Evolutionary conservation across 2,888 invertebrate species (phyloP).

Genomic region (Zhuqinia jingwanae): DNA sequence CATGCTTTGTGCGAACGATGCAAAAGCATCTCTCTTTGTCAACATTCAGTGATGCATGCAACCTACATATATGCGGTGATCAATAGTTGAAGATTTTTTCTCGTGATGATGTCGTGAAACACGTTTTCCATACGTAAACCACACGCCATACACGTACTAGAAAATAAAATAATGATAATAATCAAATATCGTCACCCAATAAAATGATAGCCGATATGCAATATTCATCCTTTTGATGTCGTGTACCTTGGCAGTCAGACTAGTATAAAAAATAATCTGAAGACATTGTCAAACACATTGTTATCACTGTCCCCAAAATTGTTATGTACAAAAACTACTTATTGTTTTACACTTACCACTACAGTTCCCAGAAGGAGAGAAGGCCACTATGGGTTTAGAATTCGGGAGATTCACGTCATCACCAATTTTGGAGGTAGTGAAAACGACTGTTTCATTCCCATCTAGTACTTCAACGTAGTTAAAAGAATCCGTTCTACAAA

Average conservation of each 20-base stretch:
- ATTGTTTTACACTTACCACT: constrained; percentile 73
- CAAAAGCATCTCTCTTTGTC: too few relatives aligned
- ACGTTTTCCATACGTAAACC: too few relatives aligned
- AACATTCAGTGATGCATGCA: too few relatives aligned
- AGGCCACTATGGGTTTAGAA: constrained; percentile 78
- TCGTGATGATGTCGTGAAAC: too few relatives aligned
- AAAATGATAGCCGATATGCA: background rate
- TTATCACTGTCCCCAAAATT: background rate
- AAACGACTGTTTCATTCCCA: constrained; percentile 74
- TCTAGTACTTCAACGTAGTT: constrained; percentile 78
- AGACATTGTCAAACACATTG: background rate
- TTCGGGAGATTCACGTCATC: constrained; percentile 78
- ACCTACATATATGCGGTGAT: too few relatives aligned
- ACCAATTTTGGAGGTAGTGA: constrained; percentile 75
- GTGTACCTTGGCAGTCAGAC: too few relatives aligned
- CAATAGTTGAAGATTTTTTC: too few relatives aligned
- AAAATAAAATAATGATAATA: background rate
- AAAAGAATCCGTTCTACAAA: constrained; percentile 74
- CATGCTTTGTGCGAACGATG: too few relatives aligned
- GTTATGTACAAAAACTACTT: background rate
- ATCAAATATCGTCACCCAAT: background rate
- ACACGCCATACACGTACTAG: background rate
- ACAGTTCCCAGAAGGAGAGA: constrained; percentile 78
- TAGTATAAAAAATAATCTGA: too few relatives aligned
- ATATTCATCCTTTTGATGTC: too few relatives aligned